Evolutionary conservation across 2,888 invertebrate genomes (phyloP).

Genomic region (Erpobdella octoculata): DNA sequence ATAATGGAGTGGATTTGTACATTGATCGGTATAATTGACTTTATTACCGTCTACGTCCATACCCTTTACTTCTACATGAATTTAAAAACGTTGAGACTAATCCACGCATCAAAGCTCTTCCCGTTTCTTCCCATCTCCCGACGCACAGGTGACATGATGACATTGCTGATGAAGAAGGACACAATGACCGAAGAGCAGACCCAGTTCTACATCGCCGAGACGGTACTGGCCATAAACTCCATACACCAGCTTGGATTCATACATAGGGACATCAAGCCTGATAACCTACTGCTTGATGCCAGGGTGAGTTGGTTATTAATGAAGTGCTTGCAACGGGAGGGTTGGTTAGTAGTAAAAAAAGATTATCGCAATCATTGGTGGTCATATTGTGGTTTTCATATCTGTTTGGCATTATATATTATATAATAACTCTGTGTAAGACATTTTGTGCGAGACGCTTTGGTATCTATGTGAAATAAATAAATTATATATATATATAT

Average conservation of each 20-base stretch:
- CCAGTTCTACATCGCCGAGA: conserved; percentile 97
- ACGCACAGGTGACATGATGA: conserved; percentile 92
- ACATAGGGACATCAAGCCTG: conserved; percentile 96
- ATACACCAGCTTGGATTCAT: conserved; percentile 90
- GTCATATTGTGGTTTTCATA: background rate
- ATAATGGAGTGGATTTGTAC: too few species aligned
- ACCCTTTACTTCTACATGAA: too few species aligned
- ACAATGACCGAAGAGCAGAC: conserved; percentile 96
- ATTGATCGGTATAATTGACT: too few species aligned
- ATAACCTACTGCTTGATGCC: conserved; percentile 68
- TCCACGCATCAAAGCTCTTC: too few species aligned
- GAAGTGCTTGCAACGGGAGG: conserved; percentile 52
- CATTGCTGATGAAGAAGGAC: conserved; percentile 96
- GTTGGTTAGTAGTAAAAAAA: conserved; percentile 97
- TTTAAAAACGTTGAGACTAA: too few species aligned
- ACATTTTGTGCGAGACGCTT: too few species aligned
- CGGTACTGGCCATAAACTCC: conserved; percentile 94
- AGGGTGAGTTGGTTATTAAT: conserved; percentile 26
- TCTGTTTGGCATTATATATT: too few species aligned
- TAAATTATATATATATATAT: too few species aligned
- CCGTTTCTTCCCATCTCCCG: background rate
- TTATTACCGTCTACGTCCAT: too few species aligned
- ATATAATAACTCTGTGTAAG: too few species aligned
- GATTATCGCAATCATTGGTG: too few species aligned
- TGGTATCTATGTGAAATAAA: too few species aligned